Conservation (phyloP, 2,113 vertebrate species). For the Procavia capensis region DNA sequence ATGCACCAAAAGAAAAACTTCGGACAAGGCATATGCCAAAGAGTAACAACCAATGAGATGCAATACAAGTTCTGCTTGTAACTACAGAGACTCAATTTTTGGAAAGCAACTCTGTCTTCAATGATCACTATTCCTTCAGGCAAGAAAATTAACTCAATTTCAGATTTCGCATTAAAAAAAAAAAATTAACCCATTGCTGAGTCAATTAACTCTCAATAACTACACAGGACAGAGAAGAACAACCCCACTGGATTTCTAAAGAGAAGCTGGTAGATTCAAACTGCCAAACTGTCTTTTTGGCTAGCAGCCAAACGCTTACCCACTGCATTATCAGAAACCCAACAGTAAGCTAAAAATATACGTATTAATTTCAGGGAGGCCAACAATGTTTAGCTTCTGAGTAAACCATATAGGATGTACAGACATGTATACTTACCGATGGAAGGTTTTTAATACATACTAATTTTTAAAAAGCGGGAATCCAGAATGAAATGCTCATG, state of each 20-base stretch:
- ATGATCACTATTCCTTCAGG: conserved; percentile 1
- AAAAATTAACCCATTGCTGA: neutral
- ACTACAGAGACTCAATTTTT: neutral
- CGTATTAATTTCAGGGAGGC: neutral
- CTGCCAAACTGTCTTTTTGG: too few relatives aligned
- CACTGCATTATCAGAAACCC: too few relatives aligned
- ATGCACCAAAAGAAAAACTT: neutral
- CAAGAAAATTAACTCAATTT: conserved; percentile 5
- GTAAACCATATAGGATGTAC: neutral
- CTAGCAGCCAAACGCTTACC: too few relatives aligned
- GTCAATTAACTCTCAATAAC: too few relatives aligned
- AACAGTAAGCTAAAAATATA: neutral
- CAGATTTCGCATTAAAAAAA: conserved; percentile 5
- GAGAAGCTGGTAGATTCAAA: too few relatives aligned
- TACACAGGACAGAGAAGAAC: neutral
- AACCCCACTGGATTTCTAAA: too few relatives aligned
- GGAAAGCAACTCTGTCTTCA: neutral
- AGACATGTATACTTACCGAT: neutral
- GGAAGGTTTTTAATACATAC: neutral
- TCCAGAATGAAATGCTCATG: neutral
- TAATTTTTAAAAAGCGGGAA: conserved; percentile 29
- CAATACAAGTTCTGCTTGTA: neutral
- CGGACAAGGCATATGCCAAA: neutral
- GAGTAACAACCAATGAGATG: neutral
- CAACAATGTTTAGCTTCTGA: neutral